Conservation (phyloP, 1,140 invertebrate species). For the Brachionus calyciflorus region DNA sequence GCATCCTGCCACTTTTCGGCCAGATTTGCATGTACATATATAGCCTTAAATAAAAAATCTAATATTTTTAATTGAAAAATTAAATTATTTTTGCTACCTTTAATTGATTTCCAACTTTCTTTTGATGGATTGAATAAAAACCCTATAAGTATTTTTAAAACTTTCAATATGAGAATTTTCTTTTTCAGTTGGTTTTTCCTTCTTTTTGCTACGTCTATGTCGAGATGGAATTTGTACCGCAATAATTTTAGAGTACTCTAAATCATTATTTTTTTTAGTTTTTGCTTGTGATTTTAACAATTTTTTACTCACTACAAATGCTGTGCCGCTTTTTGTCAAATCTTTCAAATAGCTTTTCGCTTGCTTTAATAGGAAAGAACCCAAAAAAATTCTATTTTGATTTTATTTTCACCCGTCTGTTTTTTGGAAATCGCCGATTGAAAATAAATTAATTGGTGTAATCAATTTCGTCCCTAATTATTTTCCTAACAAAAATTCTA, state of each 20-base stretch:
- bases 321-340: background rate
- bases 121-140: background rate
- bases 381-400: background rate
- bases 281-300: background rate
- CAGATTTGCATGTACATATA: background rate
- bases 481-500: background rate
- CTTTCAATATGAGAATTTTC: background rate
- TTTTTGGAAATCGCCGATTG: background rate
- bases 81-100: background rate
- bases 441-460: background rate
- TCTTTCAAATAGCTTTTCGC: background rate
- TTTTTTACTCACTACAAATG: background rate
- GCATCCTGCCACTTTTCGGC: background rate
- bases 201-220: background rate
- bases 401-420: background rate
- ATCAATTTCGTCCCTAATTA: background rate
- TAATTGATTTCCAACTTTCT: background rate
- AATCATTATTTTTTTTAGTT: background rate
- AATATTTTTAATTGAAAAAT: background rate
- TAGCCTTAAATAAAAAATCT: background rate
- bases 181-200: background rate
- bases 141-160: slow-evolving; percentile 4
- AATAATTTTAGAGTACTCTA: background rate
- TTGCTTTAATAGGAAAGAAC: background rate
- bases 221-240: background rate